Percentiles rank a stretch among this genome's conserved stretches.
phyloP scores from a whole-genome alignment of 2,888 invertebrate species.

The Isotomurus palustris region DNA sequence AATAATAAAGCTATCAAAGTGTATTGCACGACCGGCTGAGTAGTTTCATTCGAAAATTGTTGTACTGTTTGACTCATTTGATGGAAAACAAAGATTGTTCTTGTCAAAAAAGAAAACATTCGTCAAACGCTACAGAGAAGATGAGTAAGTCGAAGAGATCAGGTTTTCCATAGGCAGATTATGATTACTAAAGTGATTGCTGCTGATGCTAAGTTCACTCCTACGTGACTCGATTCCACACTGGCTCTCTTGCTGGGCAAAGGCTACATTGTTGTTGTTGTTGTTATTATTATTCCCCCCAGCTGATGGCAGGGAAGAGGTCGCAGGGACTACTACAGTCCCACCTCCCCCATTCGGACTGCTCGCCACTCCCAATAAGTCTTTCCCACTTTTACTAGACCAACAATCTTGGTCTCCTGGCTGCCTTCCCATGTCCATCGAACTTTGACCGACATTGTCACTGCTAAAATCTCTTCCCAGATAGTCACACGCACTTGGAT shows the following conservation, averaged over 20 bases:
- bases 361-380: not conserved
- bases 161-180: conserved; percentile 39
- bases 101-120: not conserved
- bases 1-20: conserved; percentile 8
- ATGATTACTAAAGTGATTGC: conserved; percentile 35
- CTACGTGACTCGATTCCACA: conserved; percentile 43
- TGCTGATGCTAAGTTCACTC: conserved; percentile 35
- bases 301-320: conserved; percentile 1
- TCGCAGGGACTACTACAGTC: too few species aligned
- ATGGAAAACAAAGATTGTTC: not conserved
- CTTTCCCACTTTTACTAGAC: too few species aligned
- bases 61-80: not conserved
- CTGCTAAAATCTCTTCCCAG: too few species aligned
- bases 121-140: conserved; percentile 18
- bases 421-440: too few species aligned
- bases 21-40: conserved; percentile 13
- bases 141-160: conserved; percentile 42
- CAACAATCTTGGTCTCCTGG: too few species aligned
- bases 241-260: conserved; percentile 43
- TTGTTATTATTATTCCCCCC: conserved; percentile 10
- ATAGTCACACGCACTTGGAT: too few species aligned
- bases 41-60: not conserved
- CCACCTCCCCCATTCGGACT: too few species aligned
- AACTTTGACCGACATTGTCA: too few species aligned
- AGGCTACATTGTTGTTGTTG: too few species aligned